Evolutionary conservation across 2,113 vertebrate species (phyloP), one percentile per base, ranked within the genome.

Genomic region (Columbina picui): DNA sequence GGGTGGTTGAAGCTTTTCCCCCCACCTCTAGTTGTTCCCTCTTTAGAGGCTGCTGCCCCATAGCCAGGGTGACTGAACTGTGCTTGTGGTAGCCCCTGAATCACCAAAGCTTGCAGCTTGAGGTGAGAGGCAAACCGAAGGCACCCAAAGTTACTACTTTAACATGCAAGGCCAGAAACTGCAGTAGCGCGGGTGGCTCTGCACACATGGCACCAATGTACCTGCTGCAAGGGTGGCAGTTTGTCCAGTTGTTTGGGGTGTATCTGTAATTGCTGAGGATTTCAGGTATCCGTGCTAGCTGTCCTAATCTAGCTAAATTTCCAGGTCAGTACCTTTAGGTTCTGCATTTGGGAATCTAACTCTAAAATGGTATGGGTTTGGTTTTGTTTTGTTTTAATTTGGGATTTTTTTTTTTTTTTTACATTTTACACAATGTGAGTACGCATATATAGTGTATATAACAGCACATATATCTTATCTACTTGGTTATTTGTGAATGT

Each of bases 401-500:
- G 52, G 12, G 12, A 19, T 26, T 71, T 34, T 20, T 77, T 73
- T 77, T 84, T 73, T 12, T 67, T 67, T 92, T 30, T 12, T 92
- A 74, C 16, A 26, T 55, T 80, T 70, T 75, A 65, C 10, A 27
- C 63, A 50, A 25, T 43, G 6, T 47, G 20, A 57, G 19, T 75
- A 27, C 19, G 13, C 39, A 22, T 9, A 49, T 55, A 45, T 5
- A 29, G n/a, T 32, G 25, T 75, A 22, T 73, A 61, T 36, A 76
- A 80, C 79, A 47, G 17, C 34, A 61, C 17, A 9, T 6, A 19
- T 88, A 57, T 53, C 47, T 77, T 56, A 61, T 16, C 43, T 71
- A 43, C 74, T 92, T 78, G 53, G 30, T 74, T 94, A 64, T 94
- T 93, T 82, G 76, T 89, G 87, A 92, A 64, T 94, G 90, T 73